These are phyloP conservation scores for Bombylius discolor DNA, from an alignment of 2,888 invertebrate species.

Conservation along the genomic window DNA sequence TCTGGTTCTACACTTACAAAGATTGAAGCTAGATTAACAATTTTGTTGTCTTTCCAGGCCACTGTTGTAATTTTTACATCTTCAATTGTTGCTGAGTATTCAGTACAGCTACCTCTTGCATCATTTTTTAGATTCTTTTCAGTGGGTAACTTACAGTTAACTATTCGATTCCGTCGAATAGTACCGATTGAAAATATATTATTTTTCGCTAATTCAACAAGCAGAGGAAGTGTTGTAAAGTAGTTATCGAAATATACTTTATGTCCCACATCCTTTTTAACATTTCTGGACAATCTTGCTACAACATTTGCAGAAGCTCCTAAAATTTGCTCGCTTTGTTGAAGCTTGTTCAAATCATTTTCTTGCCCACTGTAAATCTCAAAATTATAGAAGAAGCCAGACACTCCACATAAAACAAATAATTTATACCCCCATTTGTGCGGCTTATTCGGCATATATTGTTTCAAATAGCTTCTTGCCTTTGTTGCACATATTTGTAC, in stretches of 20 bases:
- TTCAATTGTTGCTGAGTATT: conserved; percentile 11
- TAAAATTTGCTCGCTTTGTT: conserved; percentile 1
- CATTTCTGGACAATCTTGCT: conserved; percentile 6
- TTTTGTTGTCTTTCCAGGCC: conserved; percentile 11
- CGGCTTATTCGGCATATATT: conserved; percentile 19
- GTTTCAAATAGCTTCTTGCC: conserved; percentile 13
- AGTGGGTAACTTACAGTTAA: background rate
- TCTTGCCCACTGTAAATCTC: conserved; percentile 12
- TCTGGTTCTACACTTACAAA: background rate
- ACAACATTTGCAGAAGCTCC: conserved; percentile 9
- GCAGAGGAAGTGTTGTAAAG: conserved; percentile 4
- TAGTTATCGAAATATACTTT: conserved; percentile 13
- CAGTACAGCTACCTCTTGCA: conserved; percentile 10
- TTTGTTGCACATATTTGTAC: conserved; percentile 4
- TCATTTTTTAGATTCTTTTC: conserved; percentile 8
- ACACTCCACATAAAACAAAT: conserved; percentile 16
- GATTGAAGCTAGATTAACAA: conserved; percentile 3
- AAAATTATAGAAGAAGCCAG: conserved; percentile 16
- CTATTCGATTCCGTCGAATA: background rate
- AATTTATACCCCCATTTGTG: conserved; percentile 19
- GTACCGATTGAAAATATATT: conserved; percentile 3
- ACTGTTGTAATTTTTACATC: conserved; percentile 8
- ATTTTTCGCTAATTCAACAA: conserved; percentile 3
- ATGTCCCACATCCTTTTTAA: conserved; percentile 7
- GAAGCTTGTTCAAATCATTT: conserved; percentile 11